phyloP scores from a whole-genome alignment of 1,140 invertebrate species.

The Latrodectus geometricus region DNA sequence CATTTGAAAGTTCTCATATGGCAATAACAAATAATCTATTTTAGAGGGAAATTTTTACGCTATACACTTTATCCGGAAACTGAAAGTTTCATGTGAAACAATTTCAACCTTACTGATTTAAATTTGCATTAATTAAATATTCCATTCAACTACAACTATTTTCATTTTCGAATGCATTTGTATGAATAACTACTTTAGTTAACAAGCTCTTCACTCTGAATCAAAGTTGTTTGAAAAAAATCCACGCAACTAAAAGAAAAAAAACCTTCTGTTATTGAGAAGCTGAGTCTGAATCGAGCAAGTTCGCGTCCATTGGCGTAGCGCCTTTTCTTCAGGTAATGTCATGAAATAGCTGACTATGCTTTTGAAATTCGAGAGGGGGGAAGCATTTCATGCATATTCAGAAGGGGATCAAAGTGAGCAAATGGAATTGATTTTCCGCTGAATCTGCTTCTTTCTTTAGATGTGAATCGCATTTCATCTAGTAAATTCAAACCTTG shows the following conservation, averaged over 20 bases:
- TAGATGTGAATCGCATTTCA: slow-evolving; percentile 43
- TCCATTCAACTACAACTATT: neutral
- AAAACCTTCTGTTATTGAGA: neutral
- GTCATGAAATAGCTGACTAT: slow-evolving; percentile 40
- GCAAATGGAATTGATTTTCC: slow-evolving; percentile 46
- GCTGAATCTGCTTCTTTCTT: slow-evolving; percentile 45
- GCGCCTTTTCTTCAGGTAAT: slow-evolving; percentile 34
- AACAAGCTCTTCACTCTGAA: neutral
- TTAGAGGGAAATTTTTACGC: too few relatives aligned
- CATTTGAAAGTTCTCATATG: too few relatives aligned
- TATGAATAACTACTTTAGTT: neutral
- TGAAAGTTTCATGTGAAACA: neutral
- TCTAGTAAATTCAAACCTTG: slow-evolving; percentile 27
- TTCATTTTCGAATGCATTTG: neutral
- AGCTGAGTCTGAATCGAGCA: neutral
- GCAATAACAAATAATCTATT: too few relatives aligned
- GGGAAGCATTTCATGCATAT: slow-evolving; percentile 41
- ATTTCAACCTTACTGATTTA: neutral
- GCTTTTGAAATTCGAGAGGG: slow-evolving; percentile 44
- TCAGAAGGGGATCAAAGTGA: slow-evolving; percentile 40
- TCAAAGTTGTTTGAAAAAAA: neutral
- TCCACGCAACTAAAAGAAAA: neutral
- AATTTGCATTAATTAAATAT: neutral
- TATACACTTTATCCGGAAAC: too few relatives aligned
- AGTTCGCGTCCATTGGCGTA: neutral